Evolutionary conservation across 2,888 invertebrate species (phyloP), one percentile per base, ranked within the genome.

Genomic region (Xylocampa areola): DNA sequence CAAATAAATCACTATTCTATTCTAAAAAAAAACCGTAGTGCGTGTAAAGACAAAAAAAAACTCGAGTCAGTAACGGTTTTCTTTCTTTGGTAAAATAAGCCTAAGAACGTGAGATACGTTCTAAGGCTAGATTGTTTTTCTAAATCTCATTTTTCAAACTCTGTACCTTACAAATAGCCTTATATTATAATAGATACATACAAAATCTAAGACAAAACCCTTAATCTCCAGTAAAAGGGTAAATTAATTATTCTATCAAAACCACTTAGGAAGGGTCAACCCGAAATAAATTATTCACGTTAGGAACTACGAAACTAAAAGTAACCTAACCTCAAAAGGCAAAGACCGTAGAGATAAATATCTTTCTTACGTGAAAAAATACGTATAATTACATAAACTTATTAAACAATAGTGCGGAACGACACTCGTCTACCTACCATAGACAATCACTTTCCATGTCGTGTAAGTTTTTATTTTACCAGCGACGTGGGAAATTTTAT

Each of bases 381-480:
- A 33, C 27, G 40, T 35, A 17, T 64, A 75, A 75, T 75, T 76
- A 75, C 75, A 71, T 75, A 75, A 75, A 62, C 45, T 41, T 68
- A 61, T 76, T 75, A 76, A 35, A 75, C 77, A 75, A 75, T 75
- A 76, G 71, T 32, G 65, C 75, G 75, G 75, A 75, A 75, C 77
- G 66, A 61, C 60, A 52, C 47, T 33, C 43, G 63, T 58, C 71
- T 72, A 36, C 32, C 13, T 30, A 37, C 48, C 66, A 66, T 50
- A 77, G 58, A 74, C 68, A 79, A 76, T 80, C 81, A 81, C 82
- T 81, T 81, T 81, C 81, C 74, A 75, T 71, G 74, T 45, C 73
- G 45, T 58, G 41, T 67, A 36, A 40, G 25, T 63, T 73, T 73
- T 70, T 75, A 79, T 72, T 80, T 76, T 73, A 69, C 66, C 73